A percentile compares a stretch with the other conserved stretches of the same genome.
Conservation (phyloP, 2,113 vertebrate species). For the Siniperca knerii region DNA sequence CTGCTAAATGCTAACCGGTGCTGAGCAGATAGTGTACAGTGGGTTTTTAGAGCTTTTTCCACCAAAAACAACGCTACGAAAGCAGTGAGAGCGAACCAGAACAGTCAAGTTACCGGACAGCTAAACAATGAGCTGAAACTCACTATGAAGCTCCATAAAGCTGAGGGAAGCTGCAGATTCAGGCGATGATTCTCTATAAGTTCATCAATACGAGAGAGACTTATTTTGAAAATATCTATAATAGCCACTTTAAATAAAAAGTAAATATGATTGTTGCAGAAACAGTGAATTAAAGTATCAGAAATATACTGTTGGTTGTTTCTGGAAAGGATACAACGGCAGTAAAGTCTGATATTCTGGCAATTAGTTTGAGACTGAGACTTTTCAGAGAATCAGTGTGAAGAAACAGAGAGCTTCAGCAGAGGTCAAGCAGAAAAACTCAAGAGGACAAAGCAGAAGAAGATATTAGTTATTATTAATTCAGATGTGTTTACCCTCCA, state of each 20-base stretch:
- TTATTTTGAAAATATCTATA: neutral
- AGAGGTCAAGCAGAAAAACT: slow-evolving; percentile 26
- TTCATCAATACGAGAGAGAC: neutral
- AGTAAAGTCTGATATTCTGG: neutral
- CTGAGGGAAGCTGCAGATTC: neutral
- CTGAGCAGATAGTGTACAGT: neutral
- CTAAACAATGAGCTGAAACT: neutral
- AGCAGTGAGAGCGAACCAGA: neutral
- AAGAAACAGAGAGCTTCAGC: neutral
- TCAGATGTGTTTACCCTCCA: slow-evolving; percentile 32
- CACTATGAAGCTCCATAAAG: neutral
- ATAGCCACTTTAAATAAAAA: neutral
- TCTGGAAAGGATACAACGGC: neutral
- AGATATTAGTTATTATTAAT: slow-evolving; percentile 32
- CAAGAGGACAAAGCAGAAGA: slow-evolving; percentile 6
- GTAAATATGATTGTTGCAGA: neutral
- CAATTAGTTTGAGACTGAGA: neutral
- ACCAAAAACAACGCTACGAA: neutral
- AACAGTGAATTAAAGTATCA: neutral
- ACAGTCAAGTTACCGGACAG: neutral
- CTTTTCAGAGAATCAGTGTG: neutral
- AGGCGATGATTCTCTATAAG: neutral
- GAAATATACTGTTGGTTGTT: neutral
- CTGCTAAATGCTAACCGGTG: neutral
- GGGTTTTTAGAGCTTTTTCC: neutral